Evolutionary conservation across 2,113 vertebrate genomes (phyloP), one percentile per base, ranked within the genome.

Genomic region (Sceloporus tristichus): DNA sequence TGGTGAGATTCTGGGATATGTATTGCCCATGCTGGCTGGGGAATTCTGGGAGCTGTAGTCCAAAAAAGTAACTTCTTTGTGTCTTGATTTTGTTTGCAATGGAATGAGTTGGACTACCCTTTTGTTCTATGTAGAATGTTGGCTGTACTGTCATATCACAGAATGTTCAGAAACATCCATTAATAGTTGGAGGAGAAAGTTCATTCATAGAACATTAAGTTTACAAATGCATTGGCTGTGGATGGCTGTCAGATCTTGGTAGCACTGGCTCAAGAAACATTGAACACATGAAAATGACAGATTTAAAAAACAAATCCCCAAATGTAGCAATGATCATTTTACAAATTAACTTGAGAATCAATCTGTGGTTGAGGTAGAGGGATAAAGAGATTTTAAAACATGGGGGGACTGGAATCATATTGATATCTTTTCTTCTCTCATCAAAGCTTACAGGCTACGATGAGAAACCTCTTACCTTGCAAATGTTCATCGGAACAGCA

Each of bases 401-500:
- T 3, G 7, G 3, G 25, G 53, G 29, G 83, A 25, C n/a, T 62
- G 21, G 25, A 53, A 29, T 11, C 75, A 89, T 2, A 29, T 34
- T 42, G 27, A 48, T 84, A 53, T 25, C 42, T 53, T 54, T 53
- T 65, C 82, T 53, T 79, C 93, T 79, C 40, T 80, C 73, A 23
- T 56, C 38, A 70, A 94, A 99, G 98, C 97, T 99, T 87, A 93
- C 96, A 85, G 98, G 98, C 48, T 98, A 98, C 90, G 78, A 96
- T 94, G 96, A 97, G 97, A 98, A 99, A 95, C 98, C 98, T 0
- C 96, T 99, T 56, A 98, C 98, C 1, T 95, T 99, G 5, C 98
- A 99, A 96, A 98, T 98, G 94, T 99, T 98, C 92, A 98, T 99
- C 0, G 98, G 98, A 86, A 98, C 98, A 0, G 98, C 98, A 0